phyloP scores from a whole-genome alignment of 2,113 vertebrate genomes.

The Podarcis raffonei region DNA sequence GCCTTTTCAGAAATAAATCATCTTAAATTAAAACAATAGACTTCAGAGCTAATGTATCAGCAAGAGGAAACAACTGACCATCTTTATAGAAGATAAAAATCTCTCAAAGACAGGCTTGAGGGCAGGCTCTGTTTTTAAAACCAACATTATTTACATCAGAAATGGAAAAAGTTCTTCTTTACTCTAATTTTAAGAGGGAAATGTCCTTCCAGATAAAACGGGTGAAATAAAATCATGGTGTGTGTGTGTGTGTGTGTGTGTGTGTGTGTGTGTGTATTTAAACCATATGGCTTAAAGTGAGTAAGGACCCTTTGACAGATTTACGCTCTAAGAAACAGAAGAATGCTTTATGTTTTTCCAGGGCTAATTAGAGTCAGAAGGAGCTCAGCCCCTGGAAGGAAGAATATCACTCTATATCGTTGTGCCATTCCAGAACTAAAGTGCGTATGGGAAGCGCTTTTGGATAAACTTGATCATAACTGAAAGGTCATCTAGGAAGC shows the following conservation, averaged over 20 bases:
- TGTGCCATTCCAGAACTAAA: constrained; percentile 17
- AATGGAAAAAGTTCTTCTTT: constrained; percentile 41
- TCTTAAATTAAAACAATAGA: constrained; percentile 19
- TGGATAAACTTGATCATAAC: constrained; percentile 4
- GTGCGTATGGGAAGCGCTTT: not conserved
- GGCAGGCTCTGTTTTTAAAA: constrained; percentile 12
- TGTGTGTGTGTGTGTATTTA: constrained; percentile 11
- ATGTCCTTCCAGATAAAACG: constrained; percentile 37
- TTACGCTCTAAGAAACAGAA: constrained; percentile 51
- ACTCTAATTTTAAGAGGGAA: not conserved
- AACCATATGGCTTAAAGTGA: constrained; percentile 37
- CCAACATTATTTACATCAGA: constrained; percentile 2
- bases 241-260: constrained; percentile 16
- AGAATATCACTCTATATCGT: not conserved
- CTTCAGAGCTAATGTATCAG: constrained; percentile 16
- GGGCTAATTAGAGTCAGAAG: constrained; percentile 34
- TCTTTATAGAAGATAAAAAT: constrained; percentile 35
- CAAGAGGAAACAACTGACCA: accelerated
- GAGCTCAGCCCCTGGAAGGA: constrained; percentile 2
- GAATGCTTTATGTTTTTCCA: constrained; percentile 29
- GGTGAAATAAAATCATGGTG: constrained; percentile 28
- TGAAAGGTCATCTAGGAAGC: constrained; percentile 4
- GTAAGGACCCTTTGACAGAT: constrained; percentile 29
- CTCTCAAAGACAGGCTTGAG: constrained; percentile 8
- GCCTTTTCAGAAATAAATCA: constrained; percentile 11